phyloP scores from a whole-genome alignment of 1,140 invertebrate genomes.

The Arion vulgaris region DNA sequence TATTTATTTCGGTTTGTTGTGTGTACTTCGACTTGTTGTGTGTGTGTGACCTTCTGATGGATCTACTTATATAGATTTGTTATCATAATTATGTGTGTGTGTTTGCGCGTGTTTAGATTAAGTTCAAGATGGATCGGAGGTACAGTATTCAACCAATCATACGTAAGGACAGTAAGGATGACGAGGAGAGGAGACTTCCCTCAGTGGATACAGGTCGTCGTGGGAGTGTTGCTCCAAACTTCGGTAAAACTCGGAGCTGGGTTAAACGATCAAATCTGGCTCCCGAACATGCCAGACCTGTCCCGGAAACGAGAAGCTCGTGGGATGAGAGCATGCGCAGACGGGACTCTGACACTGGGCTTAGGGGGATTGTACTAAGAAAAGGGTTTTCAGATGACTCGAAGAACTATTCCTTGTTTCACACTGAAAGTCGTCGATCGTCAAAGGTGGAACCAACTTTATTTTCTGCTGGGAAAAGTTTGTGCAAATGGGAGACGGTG shows the following conservation, averaged over 20 bases:
- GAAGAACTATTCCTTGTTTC: constrained; percentile 34
- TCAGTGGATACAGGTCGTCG: background rate
- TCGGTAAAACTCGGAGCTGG: constrained; percentile 25
- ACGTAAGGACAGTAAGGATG: constrained; percentile 31
- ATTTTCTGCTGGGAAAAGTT: constrained; percentile 14
- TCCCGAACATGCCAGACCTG: constrained; percentile 15
- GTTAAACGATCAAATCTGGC: constrained; percentile 31
- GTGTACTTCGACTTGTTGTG: no score
- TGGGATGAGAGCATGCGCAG: constrained; percentile 42
- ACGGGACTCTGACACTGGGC: constrained; percentile 26
- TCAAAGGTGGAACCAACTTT: background rate
- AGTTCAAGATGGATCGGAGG: constrained; percentile 17
- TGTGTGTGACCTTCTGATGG: no score
- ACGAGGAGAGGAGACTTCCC: background rate
- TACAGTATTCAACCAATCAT: constrained; percentile 37
- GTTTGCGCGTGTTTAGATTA: background rate
- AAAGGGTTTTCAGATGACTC: constrained; percentile 37
- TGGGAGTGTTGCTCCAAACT: constrained; percentile 11
- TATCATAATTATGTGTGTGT: background rate
- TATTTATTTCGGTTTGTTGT: no score
- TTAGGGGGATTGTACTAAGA: constrained; percentile 21
- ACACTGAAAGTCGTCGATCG: background rate
- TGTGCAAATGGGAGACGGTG: constrained; percentile 40
- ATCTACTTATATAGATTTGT: background rate
- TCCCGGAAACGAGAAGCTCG: constrained; percentile 29